phyloP scores from a whole-genome alignment of 2,888 invertebrate species.

The Nowickia ferox region DNA sequence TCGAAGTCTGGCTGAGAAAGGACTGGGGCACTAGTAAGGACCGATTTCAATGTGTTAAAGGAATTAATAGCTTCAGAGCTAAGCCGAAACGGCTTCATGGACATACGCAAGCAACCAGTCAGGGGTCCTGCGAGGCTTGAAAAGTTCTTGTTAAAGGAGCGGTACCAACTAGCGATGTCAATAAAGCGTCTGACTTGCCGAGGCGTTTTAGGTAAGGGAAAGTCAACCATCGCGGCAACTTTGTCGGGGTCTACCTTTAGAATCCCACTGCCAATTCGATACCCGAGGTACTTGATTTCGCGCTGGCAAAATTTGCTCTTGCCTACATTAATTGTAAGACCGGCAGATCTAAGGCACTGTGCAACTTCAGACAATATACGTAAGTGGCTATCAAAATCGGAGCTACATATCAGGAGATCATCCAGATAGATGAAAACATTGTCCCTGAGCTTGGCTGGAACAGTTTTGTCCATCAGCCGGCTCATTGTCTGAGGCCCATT shows the following conservation, averaged over 20 bases:
- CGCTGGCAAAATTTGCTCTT: too few species aligned
- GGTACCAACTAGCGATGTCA: too few species aligned
- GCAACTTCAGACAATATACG: not conserved
- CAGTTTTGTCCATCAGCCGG: not conserved
- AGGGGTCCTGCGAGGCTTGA: too few species aligned
- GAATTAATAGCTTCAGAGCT: not conserved
- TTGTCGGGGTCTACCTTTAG: too few species aligned
- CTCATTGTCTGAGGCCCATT: not conserved
- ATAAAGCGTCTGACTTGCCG: too few species aligned
- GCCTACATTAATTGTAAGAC: not conserved
- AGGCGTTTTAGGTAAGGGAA: too few species aligned
- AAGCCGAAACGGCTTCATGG: conserved; percentile 4
- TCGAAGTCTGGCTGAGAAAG: not conserved
- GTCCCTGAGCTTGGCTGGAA: not conserved
- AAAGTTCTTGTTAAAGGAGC: too few species aligned
- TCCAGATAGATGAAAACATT: not conserved
- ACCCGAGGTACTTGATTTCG: too few species aligned
- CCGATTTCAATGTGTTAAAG: not conserved
- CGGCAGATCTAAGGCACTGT: not conserved
- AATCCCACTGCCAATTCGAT: too few species aligned
- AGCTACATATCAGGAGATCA: not conserved
- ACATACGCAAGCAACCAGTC: not conserved
- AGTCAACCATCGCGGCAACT: too few species aligned
- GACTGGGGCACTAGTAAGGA: not conserved
- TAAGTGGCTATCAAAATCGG: too few species aligned